A percentile compares a stretch with the other conserved stretches of the same genome.
Conservation (phyloP, 2,888 invertebrate genomes). For the Drosophila macrospina region DNA sequence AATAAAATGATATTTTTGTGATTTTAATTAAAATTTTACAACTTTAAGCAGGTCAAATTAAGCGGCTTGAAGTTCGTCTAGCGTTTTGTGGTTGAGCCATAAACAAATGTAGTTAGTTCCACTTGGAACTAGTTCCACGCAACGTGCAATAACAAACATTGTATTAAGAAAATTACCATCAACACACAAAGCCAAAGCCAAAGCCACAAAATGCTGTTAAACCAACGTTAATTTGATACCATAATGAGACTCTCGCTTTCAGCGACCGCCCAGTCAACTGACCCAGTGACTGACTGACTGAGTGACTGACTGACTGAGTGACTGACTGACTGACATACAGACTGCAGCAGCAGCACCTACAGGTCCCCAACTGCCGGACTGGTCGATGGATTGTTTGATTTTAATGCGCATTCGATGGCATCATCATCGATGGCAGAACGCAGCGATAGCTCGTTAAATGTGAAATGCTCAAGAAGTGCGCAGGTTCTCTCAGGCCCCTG, state of each 20-base stretch:
- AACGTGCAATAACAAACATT: constrained; percentile 2
- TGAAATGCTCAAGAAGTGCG: too few species aligned
- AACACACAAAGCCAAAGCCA: constrained; percentile 1
- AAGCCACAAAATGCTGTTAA: constrained; percentile 31
- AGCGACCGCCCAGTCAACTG: constrained; percentile 28
- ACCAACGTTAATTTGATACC: constrained; percentile 38
- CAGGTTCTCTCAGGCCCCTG: constrained; percentile 20
- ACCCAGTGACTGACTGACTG: constrained; percentile 40
- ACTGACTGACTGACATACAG: not conserved
- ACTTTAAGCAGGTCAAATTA: not conserved
- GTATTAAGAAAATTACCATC: not conserved
- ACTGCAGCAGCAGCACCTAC: constrained; percentile 7
- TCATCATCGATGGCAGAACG: constrained; percentile 54
- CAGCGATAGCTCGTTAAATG: constrained; percentile 47
- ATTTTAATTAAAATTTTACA: not conserved
- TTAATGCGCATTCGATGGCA: constrained; percentile 54
- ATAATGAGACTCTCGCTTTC: constrained; percentile 43
- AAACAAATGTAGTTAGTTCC: constrained; percentile 1
- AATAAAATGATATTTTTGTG: not conserved
- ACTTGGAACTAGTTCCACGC: constrained; percentile 14
- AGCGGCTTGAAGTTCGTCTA: not conserved
- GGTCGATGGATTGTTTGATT: constrained; percentile 32
- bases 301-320: constrained; percentile 33
- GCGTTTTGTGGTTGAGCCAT: constrained; percentile 1
- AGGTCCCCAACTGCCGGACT: not conserved